Conservation (phyloP, 2,797 vertebrate genomes). For the Sorex maritimensis region DNA sequence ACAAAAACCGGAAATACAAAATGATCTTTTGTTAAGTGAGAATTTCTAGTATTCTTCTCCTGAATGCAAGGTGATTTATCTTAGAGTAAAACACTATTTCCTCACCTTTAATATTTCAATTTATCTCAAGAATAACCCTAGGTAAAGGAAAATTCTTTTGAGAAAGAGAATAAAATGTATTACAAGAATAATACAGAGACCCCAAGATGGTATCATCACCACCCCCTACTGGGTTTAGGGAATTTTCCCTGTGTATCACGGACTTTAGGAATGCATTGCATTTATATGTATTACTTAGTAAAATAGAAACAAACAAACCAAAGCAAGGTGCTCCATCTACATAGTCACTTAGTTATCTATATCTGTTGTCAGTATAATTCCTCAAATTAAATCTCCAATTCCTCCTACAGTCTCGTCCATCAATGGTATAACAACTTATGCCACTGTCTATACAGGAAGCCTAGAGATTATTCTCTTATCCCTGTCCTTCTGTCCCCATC, state of each 20-base stretch:
- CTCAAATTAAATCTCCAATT: neutral
- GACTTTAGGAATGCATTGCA: constrained; percentile 2
- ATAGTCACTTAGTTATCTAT: neutral
- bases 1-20: neutral
- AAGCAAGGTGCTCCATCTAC: constrained; percentile 28
- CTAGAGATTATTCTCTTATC: neutral
- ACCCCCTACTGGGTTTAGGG: neutral
- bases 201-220: neutral
- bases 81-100: constrained; percentile 41
- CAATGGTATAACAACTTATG: neutral
- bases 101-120: constrained; percentile 25
- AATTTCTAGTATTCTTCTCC: neutral
- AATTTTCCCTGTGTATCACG: neutral
- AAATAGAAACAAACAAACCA: constrained; percentile 1
- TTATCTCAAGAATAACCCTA: constrained; percentile 22
- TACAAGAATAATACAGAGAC: constrained; percentile 58
- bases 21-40: constrained; percentile 16
- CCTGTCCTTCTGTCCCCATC: neutral
- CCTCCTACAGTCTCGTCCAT: neutral
- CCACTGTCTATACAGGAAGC: neutral
- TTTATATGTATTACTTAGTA: neutral
- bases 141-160: constrained; percentile 25
- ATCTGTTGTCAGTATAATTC: neutral
- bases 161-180: constrained; percentile 54
- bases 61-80: constrained; percentile 46